Percentiles rank a stretch among this genome's conserved stretches.
Conservation (phyloP, 2,113 vertebrate genomes). For the Edolisoma coerulescens region DNA sequence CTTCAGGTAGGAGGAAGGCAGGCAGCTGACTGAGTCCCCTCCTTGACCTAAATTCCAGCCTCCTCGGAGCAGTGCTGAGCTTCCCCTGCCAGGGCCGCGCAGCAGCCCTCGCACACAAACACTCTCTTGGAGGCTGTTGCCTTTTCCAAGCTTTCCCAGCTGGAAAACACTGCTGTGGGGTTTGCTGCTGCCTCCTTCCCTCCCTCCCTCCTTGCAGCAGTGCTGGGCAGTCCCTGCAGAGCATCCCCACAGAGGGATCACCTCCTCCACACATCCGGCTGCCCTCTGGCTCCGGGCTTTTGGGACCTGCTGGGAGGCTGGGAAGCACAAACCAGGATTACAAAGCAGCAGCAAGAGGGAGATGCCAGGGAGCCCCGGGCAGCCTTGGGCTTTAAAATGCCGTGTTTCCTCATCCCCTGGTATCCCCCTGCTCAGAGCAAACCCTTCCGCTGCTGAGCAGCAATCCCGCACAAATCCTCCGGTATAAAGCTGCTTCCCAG, state of each 20-base stretch:
- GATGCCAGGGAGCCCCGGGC: not conserved
- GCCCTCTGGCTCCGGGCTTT: not conserved
- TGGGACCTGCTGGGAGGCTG: not conserved
- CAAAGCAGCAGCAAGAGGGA: not conserved
- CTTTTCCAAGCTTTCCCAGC: not conserved
- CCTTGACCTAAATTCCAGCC: not conserved
- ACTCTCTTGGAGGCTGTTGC: rapidly evolving
- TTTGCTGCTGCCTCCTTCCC: not conserved
- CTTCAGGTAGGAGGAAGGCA: not conserved
- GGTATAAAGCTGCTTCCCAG: not conserved
- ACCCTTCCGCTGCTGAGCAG: not conserved
- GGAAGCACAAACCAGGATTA: not conserved
- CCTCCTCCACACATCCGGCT: not conserved
- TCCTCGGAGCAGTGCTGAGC: not conserved
- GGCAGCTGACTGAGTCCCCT: rapidly evolving
- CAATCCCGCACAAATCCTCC: not conserved
- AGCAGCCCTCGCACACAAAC: rapidly evolving
- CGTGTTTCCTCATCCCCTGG: not conserved
- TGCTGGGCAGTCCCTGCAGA: not conserved
- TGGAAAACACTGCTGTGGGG: rapidly evolving
- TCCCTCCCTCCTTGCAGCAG: not conserved
- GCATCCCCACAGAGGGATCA: not conserved
- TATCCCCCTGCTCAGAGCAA: not conserved
- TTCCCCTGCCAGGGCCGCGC: rapidly evolving
- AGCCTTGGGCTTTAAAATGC: not conserved